These are phyloP conservation scores for Regulus satrapa DNA, from an alignment of 2,113 vertebrate species.

Conservation along the genomic window DNA sequence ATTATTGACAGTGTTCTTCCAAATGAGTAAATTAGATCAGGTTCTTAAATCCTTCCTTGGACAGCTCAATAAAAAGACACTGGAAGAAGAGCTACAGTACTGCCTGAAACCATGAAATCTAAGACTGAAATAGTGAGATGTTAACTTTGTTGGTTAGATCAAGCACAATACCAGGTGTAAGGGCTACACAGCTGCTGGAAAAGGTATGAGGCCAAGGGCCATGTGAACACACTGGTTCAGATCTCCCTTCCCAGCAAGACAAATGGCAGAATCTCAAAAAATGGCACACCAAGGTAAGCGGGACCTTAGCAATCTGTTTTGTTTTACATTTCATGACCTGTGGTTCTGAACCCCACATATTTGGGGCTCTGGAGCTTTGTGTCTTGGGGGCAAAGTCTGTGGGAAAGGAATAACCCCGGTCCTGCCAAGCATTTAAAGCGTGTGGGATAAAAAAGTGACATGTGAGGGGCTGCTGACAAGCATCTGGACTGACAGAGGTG, in stretches of 20 bases:
- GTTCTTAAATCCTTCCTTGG: background rate
- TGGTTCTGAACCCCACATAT: background rate
- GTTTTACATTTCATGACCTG: background rate
- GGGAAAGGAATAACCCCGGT: background rate
- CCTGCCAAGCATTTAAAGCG: background rate
- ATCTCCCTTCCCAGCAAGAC: background rate
- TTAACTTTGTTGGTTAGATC: no score
- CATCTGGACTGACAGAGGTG: background rate
- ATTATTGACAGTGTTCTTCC: background rate
- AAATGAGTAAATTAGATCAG: background rate
- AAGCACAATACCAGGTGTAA: background rate
- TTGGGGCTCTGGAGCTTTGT: background rate
- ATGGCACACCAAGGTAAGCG: background rate
- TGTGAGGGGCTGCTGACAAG: slow-evolving; percentile 34
- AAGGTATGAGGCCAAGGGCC: background rate
- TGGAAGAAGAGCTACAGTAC: background rate
- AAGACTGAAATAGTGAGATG: background rate
- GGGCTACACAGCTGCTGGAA: background rate
- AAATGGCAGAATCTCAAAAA: background rate
- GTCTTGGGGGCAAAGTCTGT: background rate
- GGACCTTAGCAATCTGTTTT: background rate
- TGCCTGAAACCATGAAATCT: background rate
- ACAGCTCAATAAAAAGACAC: background rate
- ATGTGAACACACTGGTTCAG: fast-evolving
- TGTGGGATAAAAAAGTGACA: background rate